Percentiles rank a stretch among this genome's conserved stretches.
Conservation (phyloP, 2,888 invertebrate genomes). For the Drosophila neutralis region DNA sequence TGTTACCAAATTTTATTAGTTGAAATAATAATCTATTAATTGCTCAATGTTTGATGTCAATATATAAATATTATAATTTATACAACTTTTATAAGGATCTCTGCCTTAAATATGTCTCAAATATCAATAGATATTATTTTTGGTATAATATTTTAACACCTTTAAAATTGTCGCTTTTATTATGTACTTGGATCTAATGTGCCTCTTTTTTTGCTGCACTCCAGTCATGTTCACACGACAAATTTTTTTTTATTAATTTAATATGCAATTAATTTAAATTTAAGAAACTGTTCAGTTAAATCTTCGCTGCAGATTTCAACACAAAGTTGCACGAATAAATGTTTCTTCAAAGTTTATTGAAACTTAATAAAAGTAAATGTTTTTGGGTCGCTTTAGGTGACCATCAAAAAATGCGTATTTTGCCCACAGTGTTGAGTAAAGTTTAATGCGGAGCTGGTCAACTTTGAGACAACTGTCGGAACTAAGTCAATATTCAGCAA, state of each 20-base stretch:
- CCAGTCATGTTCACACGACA: too few species aligned
- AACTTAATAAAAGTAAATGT: not conserved
- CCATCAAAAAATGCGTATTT: not conserved
- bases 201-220: not conserved
- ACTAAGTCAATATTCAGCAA: conserved; percentile 66
- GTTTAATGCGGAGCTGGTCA: conserved; percentile 40
- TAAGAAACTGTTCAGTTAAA: not conserved
- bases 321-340: not conserved
- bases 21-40: not conserved
- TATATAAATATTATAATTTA: not conserved
- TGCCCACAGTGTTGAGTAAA: conserved; percentile 7
- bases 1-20: not conserved
- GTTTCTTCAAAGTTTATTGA: not conserved
- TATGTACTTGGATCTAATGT: not conserved
- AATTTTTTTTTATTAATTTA: not conserved
- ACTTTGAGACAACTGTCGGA: conserved; percentile 70
- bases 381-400: not conserved
- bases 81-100: not conserved
- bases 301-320: not conserved
- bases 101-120: not conserved
- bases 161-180: not conserved
- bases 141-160: not conserved
- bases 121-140: not conserved
- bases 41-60: not conserved
- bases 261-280: not conserved